Base-by-base conservation (phyloP, 2,113 vertebrate species). In the Ariopsis seemanni region DNA sequence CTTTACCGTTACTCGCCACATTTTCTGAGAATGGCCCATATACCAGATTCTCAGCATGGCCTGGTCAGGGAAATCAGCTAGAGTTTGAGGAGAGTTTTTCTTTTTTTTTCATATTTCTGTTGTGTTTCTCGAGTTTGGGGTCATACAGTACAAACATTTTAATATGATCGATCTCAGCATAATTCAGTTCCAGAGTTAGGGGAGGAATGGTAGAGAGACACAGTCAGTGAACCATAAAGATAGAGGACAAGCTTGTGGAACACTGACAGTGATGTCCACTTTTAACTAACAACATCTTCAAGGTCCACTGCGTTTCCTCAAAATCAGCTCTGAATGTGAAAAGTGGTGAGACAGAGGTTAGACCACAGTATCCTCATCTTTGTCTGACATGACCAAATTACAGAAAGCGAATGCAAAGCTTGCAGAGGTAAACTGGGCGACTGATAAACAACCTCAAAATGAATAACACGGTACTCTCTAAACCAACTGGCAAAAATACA, bases 231-330 rank as follows among this genome's bases (percentile, higher is more conserved):
- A 15, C n/a, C 50, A 27, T 7, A 58, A 8, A 58, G 53, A 57
- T 17, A 79, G 6, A 17, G 7, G 25, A 55, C 12, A 57, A 57
- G 50, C 50, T 8, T 78, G 52, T 34, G 55, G 27, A 22, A 58
- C 75, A 15, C 7, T 34, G 50, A 30, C n/a, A 30, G n/a, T 27
- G 14, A 55, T 18, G n/a, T 55, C 50, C 52, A 79, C 7, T 79
- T 79, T 79, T 30, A 30, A 79, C 77, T 57, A 55, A 79, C 25
- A 52, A 79, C 75, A 55, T 30, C 17, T 81, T 58, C 55, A 81
- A 20, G 78, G 78, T 81, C 55, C 27, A 42, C 7, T 81, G 78
- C 17, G 1, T 5, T 58, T 55, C 15, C 17, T 25, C 27, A 34
- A 27, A 81, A 22, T 34, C 15, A 81, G 27, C 74, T 53, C 48